Evolutionary conservation across 2,888 invertebrate genomes (phyloP).

Genomic region (Trachelus stipa): DNA sequence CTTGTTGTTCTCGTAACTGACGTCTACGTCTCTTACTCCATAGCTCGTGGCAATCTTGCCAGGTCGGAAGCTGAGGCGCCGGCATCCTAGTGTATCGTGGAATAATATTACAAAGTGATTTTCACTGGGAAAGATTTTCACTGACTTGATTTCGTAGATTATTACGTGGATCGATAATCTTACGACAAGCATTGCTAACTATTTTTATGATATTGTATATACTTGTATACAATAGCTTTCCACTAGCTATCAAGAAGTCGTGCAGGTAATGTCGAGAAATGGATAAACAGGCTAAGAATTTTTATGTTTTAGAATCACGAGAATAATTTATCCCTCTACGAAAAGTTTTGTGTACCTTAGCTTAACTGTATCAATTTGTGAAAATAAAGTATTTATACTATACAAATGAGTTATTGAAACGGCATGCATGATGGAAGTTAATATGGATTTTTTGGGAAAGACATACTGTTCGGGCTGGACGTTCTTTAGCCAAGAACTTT

Average conservation of each 20-base stretch:
- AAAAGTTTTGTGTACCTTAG: background rate
- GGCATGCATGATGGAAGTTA: conserved; percentile 14
- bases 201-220: background rate
- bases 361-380: background rate
- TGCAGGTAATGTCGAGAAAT: background rate
- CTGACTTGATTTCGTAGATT: background rate
- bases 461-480: conserved; percentile 91
- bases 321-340: background rate
- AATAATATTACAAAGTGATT: conserved; percentile 9
- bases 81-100: conserved; percentile 75
- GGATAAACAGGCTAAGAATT: too few relatives aligned
- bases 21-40: conserved; percentile 97
- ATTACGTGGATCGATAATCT: background rate
- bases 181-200: background rate
- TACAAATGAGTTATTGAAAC: background rate
- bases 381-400: background rate
- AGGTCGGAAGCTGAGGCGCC: conserved; percentile 87
- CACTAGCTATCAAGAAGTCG: background rate
- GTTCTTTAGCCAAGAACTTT: conserved; percentile 91
- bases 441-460: conserved; percentile 17
- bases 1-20: conserved; percentile 83
- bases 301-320: background rate
- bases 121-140: background rate
- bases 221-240: background rate
- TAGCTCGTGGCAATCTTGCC: conserved; percentile 99